phyloP scores from a whole-genome alignment of 2,797 vertebrate genomes.

The Gila robusta region DNA sequence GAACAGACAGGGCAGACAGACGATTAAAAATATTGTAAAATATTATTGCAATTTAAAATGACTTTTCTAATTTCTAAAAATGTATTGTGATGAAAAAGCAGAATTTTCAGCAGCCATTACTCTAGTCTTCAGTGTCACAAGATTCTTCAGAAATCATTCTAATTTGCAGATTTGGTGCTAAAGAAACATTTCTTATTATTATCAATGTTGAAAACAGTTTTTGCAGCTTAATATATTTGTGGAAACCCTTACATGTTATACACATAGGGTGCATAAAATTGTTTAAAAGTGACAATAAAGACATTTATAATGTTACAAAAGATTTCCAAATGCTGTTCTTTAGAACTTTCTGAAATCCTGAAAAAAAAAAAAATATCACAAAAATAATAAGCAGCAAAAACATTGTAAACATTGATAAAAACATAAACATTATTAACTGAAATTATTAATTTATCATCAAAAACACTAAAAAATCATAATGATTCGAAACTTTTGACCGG shows the following conservation, averaged over 20 bases:
- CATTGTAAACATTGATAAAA: not conserved
- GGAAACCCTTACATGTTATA: not conserved
- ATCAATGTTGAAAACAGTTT: not conserved
- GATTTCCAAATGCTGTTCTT: not conserved
- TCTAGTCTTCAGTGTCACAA: not conserved
- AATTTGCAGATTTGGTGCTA: not conserved
- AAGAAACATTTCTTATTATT: not conserved
- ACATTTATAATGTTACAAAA: not conserved
- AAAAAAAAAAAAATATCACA: no score
- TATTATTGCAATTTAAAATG: not conserved
- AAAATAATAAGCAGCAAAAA: not conserved
- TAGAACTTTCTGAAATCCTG: not conserved
- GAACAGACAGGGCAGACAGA: not conserved
- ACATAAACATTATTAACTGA: not conserved
- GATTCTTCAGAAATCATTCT: not conserved
- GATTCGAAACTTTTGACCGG: not conserved
- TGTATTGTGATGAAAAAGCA: not conserved
- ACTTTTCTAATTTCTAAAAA: not conserved
- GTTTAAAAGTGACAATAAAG: not conserved
- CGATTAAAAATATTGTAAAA: not conserved
- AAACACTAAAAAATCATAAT: not conserved
- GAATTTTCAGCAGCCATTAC: not conserved
- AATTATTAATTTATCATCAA: not conserved
- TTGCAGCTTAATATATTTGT: not conserved
- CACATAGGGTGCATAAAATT: not conserved